phyloP scores from a whole-genome alignment of 2,888 invertebrate genomes.

The Drosophila buzzatii region DNA sequence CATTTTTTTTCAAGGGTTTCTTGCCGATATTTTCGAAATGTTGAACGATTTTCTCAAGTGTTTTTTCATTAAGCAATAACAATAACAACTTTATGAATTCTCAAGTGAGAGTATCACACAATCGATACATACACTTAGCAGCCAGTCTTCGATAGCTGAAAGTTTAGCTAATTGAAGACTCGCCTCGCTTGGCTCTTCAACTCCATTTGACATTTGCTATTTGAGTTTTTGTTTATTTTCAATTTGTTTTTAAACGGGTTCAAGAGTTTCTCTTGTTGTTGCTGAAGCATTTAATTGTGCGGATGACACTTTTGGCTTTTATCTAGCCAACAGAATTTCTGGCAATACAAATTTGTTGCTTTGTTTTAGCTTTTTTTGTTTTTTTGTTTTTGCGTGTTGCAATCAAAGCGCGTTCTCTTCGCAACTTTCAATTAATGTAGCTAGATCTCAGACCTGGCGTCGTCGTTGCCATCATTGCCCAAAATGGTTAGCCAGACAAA shows the following conservation, averaged over 20 bases:
- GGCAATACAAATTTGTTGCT: conserved; percentile 13
- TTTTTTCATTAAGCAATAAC: conserved; percentile 45
- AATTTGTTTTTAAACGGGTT: conserved; percentile 7
- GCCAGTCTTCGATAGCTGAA: conserved; percentile 5
- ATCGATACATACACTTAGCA: conserved; percentile 51
- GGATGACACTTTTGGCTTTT: conserved; percentile 33
- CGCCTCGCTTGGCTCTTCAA: conserved; percentile 24
- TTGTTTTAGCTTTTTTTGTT: neutral
- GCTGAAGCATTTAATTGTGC: conserved; percentile 54
- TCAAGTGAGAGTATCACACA: conserved; percentile 73
- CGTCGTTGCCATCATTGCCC: conserved; percentile 63
- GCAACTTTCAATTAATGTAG: conserved; percentile 56
- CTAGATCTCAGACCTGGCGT: conserved; percentile 41
- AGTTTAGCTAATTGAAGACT: conserved; percentile 49
- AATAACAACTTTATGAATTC: conserved; percentile 53
- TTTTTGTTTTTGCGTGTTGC: conserved; percentile 40
- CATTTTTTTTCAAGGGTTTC: conserved; percentile 64
- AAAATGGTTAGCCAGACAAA: conserved; percentile 70
- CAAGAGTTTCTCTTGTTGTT: conserved; percentile 19
- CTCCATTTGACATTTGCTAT: conserved; percentile 48
- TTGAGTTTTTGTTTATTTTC: conserved; percentile 12
- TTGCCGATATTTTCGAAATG: conserved; percentile 35
- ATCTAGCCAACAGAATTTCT: conserved; percentile 19
- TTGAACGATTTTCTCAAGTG: conserved; percentile 60
- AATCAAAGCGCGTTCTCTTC: conserved; percentile 30